Evolutionary conservation across 2,797 vertebrate genomes (phyloP).

Genomic region (Octomys mimax): DNA sequence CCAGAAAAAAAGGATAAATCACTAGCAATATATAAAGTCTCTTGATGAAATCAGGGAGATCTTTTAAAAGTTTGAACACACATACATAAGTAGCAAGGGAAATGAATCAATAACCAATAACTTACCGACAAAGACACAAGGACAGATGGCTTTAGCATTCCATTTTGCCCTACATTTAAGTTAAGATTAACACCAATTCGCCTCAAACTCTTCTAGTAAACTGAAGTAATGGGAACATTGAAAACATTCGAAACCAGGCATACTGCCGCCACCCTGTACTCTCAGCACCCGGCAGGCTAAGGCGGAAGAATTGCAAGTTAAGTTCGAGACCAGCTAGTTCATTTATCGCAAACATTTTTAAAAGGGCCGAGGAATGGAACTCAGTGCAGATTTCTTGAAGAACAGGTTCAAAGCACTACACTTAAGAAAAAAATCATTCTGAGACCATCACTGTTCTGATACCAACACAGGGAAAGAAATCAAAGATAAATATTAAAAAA

Average conservation of each 20-base stretch:
- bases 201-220: background rate
- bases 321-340: background rate
- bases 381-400: background rate
- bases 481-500: background rate
- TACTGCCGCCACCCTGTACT: no score
- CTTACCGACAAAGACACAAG: background rate
- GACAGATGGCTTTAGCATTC: background rate
- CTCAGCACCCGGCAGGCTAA: no score
- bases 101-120: background rate
- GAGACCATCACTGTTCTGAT: background rate
- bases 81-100: background rate
- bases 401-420: background rate
- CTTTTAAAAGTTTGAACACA: background rate
- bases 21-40: background rate
- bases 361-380: background rate
- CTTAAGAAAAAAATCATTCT: background rate
- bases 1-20: background rate
- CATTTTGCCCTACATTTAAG: background rate
- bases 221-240: background rate
- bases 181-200: background rate
- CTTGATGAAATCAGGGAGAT: background rate
- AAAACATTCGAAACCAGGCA: background rate
- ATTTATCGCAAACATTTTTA: background rate
- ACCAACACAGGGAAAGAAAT: background rate
- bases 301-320: background rate